Conservation (phyloP, 2,113 vertebrate species). For the Guaruba guarouba region DNA sequence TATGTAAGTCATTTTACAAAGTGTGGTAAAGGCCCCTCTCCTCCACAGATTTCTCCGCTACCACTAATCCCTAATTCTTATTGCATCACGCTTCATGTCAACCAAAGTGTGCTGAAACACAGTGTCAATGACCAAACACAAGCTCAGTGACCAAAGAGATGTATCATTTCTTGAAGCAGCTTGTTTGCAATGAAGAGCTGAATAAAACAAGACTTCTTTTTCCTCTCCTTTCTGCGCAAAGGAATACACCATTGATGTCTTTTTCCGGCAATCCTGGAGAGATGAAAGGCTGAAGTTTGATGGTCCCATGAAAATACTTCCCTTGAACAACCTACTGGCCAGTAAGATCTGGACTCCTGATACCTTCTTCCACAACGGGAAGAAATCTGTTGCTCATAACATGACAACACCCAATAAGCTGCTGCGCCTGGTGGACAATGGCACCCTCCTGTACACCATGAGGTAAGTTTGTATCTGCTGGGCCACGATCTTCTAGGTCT, state of each 20-base stretch:
- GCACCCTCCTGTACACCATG: slow-evolving; percentile 97
- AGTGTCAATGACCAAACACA: no score
- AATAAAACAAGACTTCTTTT: neutral
- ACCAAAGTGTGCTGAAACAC: neutral
- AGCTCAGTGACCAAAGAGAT: neutral
- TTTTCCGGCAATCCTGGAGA: slow-evolving; percentile 97
- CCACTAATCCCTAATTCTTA: neutral
- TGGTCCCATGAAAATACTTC: slow-evolving; percentile 95
- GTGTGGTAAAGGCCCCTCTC: neutral
- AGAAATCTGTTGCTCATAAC: slow-evolving; percentile 97
- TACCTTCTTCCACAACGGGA: slow-evolving; percentile 97
- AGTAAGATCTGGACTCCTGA: slow-evolving; percentile 99
- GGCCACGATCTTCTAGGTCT: neutral
- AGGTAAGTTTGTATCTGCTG: slow-evolving; percentile 75
- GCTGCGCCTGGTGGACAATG: slow-evolving; percentile 91
- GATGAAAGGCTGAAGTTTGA: slow-evolving; percentile 95
- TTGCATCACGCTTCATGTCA: neutral
- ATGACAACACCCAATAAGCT: slow-evolving; percentile 99
- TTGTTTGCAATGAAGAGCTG: neutral
- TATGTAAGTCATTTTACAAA: neutral
- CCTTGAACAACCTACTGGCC: slow-evolving; percentile 95
- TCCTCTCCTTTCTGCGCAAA: slow-evolving; percentile 53
- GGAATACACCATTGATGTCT: slow-evolving; percentile 99
- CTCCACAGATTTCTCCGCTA: neutral
- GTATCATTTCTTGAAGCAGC: rapidly evolving